Conservation (phyloP, 2,888 invertebrate genomes). For the Cordylochernes scorpioides region DNA sequence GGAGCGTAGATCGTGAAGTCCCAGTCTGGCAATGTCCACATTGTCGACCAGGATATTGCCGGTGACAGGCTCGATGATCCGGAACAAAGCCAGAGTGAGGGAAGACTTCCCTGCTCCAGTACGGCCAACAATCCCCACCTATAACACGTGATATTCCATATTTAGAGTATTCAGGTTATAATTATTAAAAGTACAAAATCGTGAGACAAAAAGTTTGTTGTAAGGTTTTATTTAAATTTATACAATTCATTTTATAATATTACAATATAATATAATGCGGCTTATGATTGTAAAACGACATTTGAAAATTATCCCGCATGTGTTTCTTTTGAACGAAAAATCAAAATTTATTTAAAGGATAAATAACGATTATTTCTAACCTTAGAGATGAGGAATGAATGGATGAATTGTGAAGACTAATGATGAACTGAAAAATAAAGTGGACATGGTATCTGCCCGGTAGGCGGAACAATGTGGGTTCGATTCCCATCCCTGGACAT, state of each 20-base stretch:
- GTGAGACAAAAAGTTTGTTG: not conserved
- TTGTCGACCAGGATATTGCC: slow-evolving; percentile 21
- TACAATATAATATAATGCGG: not conserved
- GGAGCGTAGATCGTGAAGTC: slow-evolving; percentile 21
- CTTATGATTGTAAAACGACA: not conserved
- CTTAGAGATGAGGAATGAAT: too few relatives aligned
- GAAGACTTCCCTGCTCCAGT: slow-evolving; percentile 23
- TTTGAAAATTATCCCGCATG: too few relatives aligned
- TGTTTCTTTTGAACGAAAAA: too few relatives aligned
- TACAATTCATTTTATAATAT: too few relatives aligned
- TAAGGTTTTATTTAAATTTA: not conserved
- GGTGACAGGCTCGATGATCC: slow-evolving; percentile 19
- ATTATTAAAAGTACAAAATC: not conserved
- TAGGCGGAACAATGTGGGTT: too few relatives aligned
- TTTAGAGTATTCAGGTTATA: slow-evolving; percentile 4
- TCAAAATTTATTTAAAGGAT: too few relatives aligned
- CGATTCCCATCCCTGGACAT: too few relatives aligned
- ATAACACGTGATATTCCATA: not conserved
- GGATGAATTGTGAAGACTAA: too few relatives aligned
- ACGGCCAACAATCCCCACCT: slow-evolving; percentile 21
- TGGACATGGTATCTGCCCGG: too few relatives aligned
- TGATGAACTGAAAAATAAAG: too few relatives aligned
- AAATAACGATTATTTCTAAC: too few relatives aligned
- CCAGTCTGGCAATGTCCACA: slow-evolving; percentile 18
- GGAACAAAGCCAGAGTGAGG: slow-evolving; percentile 19